Evolutionary conservation across 2,888 invertebrate species (phyloP).

Genomic region (Drosophila macrospina): DNA sequence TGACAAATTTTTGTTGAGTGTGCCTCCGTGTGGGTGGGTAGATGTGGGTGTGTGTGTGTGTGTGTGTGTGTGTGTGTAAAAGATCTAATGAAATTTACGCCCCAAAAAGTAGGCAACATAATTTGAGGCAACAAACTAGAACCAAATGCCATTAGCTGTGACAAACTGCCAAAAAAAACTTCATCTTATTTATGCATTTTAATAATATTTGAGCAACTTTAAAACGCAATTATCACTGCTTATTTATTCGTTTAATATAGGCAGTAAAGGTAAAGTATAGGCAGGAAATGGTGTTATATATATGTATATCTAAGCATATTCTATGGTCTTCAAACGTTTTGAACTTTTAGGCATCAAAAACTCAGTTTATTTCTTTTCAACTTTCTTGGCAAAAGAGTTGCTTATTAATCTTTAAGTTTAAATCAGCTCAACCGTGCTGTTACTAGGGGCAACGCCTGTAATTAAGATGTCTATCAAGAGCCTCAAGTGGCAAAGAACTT

Average conservation of each 20-base stretch:
- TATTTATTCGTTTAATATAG: neutral
- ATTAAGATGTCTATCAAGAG: conserved; percentile 10
- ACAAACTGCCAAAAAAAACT: neutral
- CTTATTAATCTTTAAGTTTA: neutral
- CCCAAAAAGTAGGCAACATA: conserved; percentile 49
- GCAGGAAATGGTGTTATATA: no score
- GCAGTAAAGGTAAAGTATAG: no score
- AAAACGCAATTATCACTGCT: conserved; percentile 27
- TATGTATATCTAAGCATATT: no score
- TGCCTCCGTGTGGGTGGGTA: neutral
- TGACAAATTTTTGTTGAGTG: conserved; percentile 47
- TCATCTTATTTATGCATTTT: conserved; percentile 29
- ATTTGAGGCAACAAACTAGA: conserved; percentile 42
- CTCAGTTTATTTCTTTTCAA: no score
- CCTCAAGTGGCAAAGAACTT: neutral
- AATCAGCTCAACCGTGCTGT: neutral
- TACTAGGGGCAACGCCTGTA: neutral
- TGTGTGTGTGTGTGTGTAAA: conserved; percentile 14
- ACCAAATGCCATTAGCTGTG: conserved; percentile 32
- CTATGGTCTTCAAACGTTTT: no score
- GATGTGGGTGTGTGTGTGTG: conserved; percentile 1
- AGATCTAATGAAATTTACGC: conserved; percentile 56
- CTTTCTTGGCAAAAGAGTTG: no score
- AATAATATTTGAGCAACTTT: conserved; percentile 27
- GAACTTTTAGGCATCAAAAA: no score